These are phyloP conservation scores for Habroteleia sp. DNA, from an alignment of 2,888 invertebrate species.

Conservation along the genomic window DNA sequence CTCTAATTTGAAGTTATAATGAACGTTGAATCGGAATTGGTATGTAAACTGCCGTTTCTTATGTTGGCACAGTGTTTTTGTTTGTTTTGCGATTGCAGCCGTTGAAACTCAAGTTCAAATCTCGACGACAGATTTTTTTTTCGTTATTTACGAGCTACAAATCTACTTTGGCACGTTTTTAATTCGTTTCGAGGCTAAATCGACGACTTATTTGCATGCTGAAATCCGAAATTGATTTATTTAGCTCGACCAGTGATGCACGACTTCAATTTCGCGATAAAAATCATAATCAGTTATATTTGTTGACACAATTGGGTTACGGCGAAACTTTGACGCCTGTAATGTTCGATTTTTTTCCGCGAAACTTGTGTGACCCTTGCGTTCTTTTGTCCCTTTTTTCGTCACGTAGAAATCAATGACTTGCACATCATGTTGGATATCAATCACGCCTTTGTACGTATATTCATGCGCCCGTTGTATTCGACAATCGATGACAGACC, in stretches of 20 bases:
- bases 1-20: too few species aligned
- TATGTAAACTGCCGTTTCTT: too few species aligned
- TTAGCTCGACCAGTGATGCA: conserved; percentile 22
- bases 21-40: too few species aligned
- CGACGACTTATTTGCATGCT: conserved; percentile 37
- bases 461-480: conserved; percentile 38
- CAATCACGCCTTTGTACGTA: conserved; percentile 57
- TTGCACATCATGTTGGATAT: conserved; percentile 45
- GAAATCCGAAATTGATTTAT: conserved; percentile 38
- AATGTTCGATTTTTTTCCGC: conserved; percentile 40
- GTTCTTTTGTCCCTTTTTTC: conserved; percentile 7
- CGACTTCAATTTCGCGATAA: conserved; percentile 49
- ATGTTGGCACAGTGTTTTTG: too few species aligned
- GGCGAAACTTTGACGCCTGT: conserved; percentile 17
- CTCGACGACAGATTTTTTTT: not conserved
- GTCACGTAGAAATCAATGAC: conserved; percentile 46
- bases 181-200: conserved; percentile 1
- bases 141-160: conserved; percentile 9
- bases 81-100: too few species aligned
- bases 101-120: too few species aligned
- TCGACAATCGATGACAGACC: conserved; percentile 53
- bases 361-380: conserved; percentile 45
- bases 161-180: conserved; percentile 8
- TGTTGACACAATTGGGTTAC: conserved; percentile 52
- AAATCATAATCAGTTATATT: conserved; percentile 56